Evolutionary conservation across 1,140 invertebrate genomes (phyloP).

Genomic region (Dreissena polymorpha): DNA sequence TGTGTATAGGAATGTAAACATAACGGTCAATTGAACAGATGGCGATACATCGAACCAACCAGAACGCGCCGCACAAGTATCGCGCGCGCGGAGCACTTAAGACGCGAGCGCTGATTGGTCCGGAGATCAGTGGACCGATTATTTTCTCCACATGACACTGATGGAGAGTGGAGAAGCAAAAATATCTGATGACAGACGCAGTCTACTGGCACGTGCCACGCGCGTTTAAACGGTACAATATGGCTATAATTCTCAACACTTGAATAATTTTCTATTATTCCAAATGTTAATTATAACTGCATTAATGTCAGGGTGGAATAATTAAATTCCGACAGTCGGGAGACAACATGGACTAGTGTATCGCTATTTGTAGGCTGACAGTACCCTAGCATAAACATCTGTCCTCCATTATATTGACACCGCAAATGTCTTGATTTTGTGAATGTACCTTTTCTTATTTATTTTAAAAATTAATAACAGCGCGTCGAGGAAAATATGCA

Average conservation of each 20-base stretch:
- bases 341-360: not conserved
- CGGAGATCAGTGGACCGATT: constrained; percentile 13
- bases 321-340: constrained; percentile 37
- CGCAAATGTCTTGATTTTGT: too few species aligned
- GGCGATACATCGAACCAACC: constrained; percentile 45
- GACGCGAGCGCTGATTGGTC: constrained; percentile 37
- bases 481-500: not conserved
- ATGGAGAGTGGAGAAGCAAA: constrained; percentile 25
- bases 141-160: constrained; percentile 28
- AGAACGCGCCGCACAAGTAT: constrained; percentile 11
- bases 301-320: constrained; percentile 16
- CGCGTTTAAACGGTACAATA: constrained; percentile 53
- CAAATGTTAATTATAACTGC: constrained; percentile 35
- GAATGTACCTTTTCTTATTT: not conserved
- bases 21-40: constrained; percentile 55
- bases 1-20: constrained; percentile 55
- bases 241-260: constrained; percentile 52
- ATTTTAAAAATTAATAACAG: constrained; percentile 5
- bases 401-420: not conserved
- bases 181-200: constrained; percentile 43
- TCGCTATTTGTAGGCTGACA: not conserved
- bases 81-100: not conserved
- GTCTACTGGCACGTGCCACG: constrained; percentile 52
- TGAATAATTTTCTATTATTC: constrained; percentile 54
- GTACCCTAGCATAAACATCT: constrained; percentile 39